Evolutionary conservation across 2,888 invertebrate species (phyloP), one percentile per base, ranked within the genome.

Genomic region (Chaitophorus viminalis): DNA sequence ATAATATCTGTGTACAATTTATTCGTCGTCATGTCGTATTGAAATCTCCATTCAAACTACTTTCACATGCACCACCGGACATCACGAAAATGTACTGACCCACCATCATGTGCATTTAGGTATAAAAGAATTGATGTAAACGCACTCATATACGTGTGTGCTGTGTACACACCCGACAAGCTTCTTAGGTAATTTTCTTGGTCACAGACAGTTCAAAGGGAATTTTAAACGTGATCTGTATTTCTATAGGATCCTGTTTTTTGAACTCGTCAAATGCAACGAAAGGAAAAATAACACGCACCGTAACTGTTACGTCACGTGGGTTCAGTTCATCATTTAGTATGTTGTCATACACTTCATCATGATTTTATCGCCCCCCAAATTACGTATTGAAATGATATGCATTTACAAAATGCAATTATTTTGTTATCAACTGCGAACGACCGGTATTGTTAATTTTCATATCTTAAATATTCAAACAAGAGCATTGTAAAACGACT

Each of bases 151-250:
- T 60, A 25, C 4, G 46, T 46, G 46, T 14, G 46, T 39, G 39
- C 39, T 9, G 8, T 8, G 31, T 25, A 31, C 54, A 54, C 54
- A 8, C 31, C 9, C 11, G 14, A 52, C 52, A 29, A 36, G 36
- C 60, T 79, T 54, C n/a, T 70, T 54, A 4, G n/a, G 72, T 36
- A 36, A 74, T 82, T 54, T 72, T 72, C 33, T n/a, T 17, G 33
- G 33, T 72, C 33, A 72, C 33, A n/a, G 29, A 70, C 36, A n/a
- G 33, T n/a, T 74, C 72, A 82, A 82, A n/a, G 82, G 33, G 72
- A 70, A 82, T 82, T 70, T 82, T 14, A 39, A 72, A 72, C 82
- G 82, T 72, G 82, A 33, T 33, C 31, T 52, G 82, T 72, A 29
- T 74, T 82, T 33, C n/a, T n/a, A 54, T 54, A 72, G 36, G 72